phyloP scores from a whole-genome alignment of 2,888 invertebrate species.

The Fabriciana adippe region DNA sequence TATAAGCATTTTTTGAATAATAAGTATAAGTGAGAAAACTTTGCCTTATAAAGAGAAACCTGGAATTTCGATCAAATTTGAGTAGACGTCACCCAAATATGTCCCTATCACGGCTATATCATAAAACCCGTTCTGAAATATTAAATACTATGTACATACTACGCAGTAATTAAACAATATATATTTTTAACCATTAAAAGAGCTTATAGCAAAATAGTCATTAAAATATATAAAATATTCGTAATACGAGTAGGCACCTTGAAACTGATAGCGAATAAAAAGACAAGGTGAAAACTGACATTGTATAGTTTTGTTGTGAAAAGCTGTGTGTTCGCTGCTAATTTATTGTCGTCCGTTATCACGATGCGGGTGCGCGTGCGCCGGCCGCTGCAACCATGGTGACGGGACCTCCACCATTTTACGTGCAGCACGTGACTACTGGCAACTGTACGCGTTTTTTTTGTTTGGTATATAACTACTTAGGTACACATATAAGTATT shows the following conservation, averaged over 20 bases:
- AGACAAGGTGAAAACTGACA: slow-evolving; percentile 74
- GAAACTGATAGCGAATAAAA: slow-evolving; percentile 50
- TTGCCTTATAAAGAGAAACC: too few species aligned
- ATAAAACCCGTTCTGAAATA: too few species aligned
- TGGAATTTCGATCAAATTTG: too few species aligned
- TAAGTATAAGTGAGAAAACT: too few species aligned
- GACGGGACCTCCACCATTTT: slow-evolving; percentile 54
- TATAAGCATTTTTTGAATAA: too few species aligned
- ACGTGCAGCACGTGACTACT: slow-evolving; percentile 72
- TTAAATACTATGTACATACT: too few species aligned
- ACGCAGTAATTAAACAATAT: too few species aligned
- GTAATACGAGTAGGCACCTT: slow-evolving; percentile 31
- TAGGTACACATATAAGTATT: not conserved
- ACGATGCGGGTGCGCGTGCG: slow-evolving; percentile 76
- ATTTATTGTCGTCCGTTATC: slow-evolving; percentile 79
- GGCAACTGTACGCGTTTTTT: slow-evolving; percentile 56
- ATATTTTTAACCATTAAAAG: too few species aligned
- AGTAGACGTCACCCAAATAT: too few species aligned
- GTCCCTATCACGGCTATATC: too few species aligned
- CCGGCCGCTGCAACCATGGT: slow-evolving; percentile 52
- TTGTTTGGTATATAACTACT: slow-evolving; percentile 32
- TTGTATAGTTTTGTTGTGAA: slow-evolving; percentile 68
- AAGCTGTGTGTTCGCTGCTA: slow-evolving; percentile 65
- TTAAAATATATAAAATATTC: not conserved
- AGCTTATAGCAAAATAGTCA: not conserved